Evolutionary conservation across 2,888 invertebrate species (phyloP), one percentile per base, ranked within the genome.

Genomic region (Lissocephala sabroskyi): DNA sequence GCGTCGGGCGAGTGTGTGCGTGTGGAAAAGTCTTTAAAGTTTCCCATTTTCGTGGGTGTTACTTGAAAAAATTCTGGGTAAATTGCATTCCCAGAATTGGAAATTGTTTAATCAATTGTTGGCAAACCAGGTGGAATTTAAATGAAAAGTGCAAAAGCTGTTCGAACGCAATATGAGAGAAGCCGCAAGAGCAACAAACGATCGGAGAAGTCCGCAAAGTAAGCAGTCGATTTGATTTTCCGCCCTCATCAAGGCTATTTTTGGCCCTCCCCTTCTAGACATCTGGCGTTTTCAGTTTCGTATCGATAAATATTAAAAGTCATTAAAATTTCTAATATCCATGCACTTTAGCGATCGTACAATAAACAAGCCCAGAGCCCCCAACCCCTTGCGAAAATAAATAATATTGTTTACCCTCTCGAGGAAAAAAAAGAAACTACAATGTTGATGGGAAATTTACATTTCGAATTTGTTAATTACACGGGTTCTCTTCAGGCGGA

Each of bases 131-230:
- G 23, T 23, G 7, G 3, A 23, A 5, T 5, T 23, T 65, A 65
- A 78, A 81, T 81, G 81, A 81, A 81, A 73, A 61, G 79, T 41
- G 53, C 76, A n/a, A 81, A 74, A 53, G 66, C 42, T 43, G 35
- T 48, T 36, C 68, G 74, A 62, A 59, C 76, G 9, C 77, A 78
- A 53, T 63, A 80, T 80, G 80, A 71, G 43, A 75, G 68, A 41
- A 74, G 67, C 44, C 73, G 80, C 29, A 81, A 76, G 62, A 65
- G 52, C 62, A 70, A 56, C 42, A 81, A 81, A 51, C 80, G 78
- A 33, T 77, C 78, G 41, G 74, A 74, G 30, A 73, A 74, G 52
- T 62, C 73, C 26, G 67, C 78, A 32, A 78, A 78, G 78, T 77
- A 78, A 70, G 75, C 41, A 17, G 19, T 49, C 26, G 14, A 41